Evolutionary conservation across 2,888 invertebrate species (phyloP).

Genomic region (Dryobota labecula): DNA sequence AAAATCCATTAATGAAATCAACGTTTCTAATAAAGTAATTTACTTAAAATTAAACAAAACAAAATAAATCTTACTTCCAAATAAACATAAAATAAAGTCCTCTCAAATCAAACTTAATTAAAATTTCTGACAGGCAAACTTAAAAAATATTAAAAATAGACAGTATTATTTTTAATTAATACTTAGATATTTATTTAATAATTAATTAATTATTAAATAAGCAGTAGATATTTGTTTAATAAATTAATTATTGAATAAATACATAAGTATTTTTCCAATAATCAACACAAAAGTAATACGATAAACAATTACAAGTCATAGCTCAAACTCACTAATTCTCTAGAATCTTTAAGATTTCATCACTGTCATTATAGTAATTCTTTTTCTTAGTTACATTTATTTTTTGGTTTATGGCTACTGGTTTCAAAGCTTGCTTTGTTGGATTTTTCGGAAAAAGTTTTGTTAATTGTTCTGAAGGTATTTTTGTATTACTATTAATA

Average conservation of each 20-base stretch:
- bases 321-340: neutral
- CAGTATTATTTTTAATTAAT: too few species aligned
- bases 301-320: neutral
- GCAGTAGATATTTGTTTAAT: neutral
- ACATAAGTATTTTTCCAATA: neutral
- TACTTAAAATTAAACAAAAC: neutral
- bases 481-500: constrained; percentile 17
- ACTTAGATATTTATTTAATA: too few species aligned
- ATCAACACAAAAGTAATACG: too few species aligned
- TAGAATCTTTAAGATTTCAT: constrained; percentile 14
- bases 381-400: constrained; percentile 1
- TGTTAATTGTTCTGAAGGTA: constrained; percentile 3
- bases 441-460: constrained; percentile 8
- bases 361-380: constrained; percentile 16
- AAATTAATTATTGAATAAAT: constrained; percentile 1
- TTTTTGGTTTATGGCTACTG: constrained; percentile 15
- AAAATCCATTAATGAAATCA: too few species aligned
- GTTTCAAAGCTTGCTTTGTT: constrained; percentile 9
- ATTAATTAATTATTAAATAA: too few species aligned
- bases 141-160: constrained; percentile 14
- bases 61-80: neutral
- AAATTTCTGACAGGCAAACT: neutral
- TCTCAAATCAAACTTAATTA: neutral
- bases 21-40: too few species aligned
- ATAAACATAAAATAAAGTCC: constrained; percentile 4